Evolutionary conservation across 1,140 invertebrate genomes (phyloP).

Genomic region (Drosophila littoralis): DNA sequence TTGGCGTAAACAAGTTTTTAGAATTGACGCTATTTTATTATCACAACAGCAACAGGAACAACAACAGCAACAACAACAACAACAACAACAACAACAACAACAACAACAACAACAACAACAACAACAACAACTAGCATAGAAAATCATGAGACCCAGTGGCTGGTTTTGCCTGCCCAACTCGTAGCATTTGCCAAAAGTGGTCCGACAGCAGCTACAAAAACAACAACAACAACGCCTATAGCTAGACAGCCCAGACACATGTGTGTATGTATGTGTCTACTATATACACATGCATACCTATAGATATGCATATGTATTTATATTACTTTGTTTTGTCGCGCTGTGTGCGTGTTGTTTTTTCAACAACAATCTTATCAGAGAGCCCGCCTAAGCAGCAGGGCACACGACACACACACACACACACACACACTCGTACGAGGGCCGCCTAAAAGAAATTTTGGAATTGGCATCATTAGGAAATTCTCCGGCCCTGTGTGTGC

Average conservation of each 20-base stretch:
- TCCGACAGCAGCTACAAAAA: slow-evolving; percentile 46
- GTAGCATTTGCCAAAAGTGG: slow-evolving; percentile 53
- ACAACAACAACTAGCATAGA: slow-evolving; percentile 39
- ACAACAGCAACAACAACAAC: slow-evolving; percentile 7
- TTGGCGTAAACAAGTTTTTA: slow-evolving; percentile 82
- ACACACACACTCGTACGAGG: slow-evolving; percentile 1
- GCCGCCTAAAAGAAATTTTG: slow-evolving; percentile 20
- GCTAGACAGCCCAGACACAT: slow-evolving; percentile 44
- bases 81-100: slow-evolving; percentile 47
- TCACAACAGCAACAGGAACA: slow-evolving; percentile 54
- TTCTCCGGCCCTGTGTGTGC: slow-evolving; percentile 3
- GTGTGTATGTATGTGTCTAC: neutral
- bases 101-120: slow-evolving; percentile 13
- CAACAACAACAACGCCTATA: slow-evolving; percentile 37
- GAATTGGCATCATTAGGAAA: slow-evolving; percentile 6
- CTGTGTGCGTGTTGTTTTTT: slow-evolving; percentile 49
- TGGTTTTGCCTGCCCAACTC: slow-evolving; percentile 26
- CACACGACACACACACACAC: neutral
- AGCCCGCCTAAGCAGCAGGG: neutral
- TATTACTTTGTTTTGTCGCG: slow-evolving; percentile 47
- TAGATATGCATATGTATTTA: slow-evolving; percentile 37
- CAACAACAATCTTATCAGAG: slow-evolving; percentile 71
- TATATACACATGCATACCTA: neutral
- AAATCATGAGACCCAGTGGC: slow-evolving; percentile 48
- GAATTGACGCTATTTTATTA: slow-evolving; percentile 78